Evolutionary conservation across 2,113 vertebrate genomes (phyloP).

Genomic region (Electrona antarctica): DNA sequence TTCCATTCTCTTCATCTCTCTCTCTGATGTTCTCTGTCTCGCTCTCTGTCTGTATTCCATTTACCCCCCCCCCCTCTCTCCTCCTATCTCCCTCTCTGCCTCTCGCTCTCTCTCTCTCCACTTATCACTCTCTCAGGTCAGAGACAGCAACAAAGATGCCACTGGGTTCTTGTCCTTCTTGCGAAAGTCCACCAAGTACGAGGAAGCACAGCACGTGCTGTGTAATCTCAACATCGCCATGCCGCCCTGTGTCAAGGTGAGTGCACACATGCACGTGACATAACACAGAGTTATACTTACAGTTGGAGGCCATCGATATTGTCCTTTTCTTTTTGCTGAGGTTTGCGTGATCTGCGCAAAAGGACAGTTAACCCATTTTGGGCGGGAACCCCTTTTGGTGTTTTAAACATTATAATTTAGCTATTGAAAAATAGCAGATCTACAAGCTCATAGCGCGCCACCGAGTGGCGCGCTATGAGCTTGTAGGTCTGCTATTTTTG

Average conservation of each 20-base stretch:
- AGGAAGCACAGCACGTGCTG: slow-evolving; percentile 91
- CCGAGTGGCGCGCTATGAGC: too few relatives aligned
- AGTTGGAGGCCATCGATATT: too few relatives aligned
- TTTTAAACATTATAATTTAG: too few relatives aligned
- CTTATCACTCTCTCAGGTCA: slow-evolving; percentile 78
- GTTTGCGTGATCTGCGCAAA: too few relatives aligned
- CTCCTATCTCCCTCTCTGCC: slow-evolving; percentile 5
- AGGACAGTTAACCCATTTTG: too few relatives aligned
- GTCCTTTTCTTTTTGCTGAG: too few relatives aligned
- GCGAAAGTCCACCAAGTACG: slow-evolving; percentile 95
- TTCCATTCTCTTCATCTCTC: not conserved
- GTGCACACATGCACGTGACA: not conserved
- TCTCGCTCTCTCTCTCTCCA: slow-evolving; percentile 11
- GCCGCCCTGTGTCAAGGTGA: slow-evolving; percentile 93
- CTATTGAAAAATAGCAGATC: too few relatives aligned
- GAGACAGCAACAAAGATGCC: slow-evolving; percentile 92
- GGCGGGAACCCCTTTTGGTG: too few relatives aligned
- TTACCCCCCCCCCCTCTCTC: not conserved
- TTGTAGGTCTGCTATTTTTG: too few relatives aligned
- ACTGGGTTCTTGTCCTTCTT: slow-evolving; percentile 92
- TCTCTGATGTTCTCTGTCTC: not conserved
- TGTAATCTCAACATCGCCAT: slow-evolving; percentile 96
- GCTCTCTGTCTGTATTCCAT: not conserved
- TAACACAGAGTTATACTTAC: not conserved
- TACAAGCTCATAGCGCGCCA: too few relatives aligned